Evolutionary conservation across 2,113 vertebrate genomes (phyloP), one percentile per base, ranked within the genome.

Genomic region (Turnix velox): DNA sequence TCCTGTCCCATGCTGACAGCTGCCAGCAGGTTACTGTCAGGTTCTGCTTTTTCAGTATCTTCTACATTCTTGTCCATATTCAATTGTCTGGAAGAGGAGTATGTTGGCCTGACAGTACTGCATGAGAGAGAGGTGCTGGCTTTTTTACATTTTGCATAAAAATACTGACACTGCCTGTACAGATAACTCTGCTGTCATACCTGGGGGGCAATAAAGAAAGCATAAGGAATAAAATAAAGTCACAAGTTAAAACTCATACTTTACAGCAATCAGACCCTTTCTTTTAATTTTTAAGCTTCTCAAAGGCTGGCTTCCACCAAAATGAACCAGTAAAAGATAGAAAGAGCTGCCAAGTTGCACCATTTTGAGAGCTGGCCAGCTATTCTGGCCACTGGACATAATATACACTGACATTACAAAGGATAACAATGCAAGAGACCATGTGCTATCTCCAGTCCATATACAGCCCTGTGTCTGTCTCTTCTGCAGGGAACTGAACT

Each of bases 11-110:
- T 4, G 48, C 66, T 81, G 62, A 75, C 81, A 94, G 69, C 67
- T 0, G 0, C 42, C 3, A 5, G 33, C 66, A 58, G 42, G 58
- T 85, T 88, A 94, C 52, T 52, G 84, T 45, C 80, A 79, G 66
- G 58, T 31, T 73, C 77, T 84, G 81, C 48, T 78, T 91, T 93
- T 86, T 55, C 67, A 35, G 67, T 1, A 12, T 59, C 72, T 71
- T 94, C 91, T 91, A 77, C 76, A 93, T 91, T 72, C 74, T 82
- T 87, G 88, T 93, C 77, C 86, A 79, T 95, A 95, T 93, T 96
- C 89, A 72, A 54, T 61, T 79, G 49, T 84, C 84, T 94, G 58
- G 43, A 84, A 92, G 82, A 92, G n/a, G 40, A 88, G 79, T 72
- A 52, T 4, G 0, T 45, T 35, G 2, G 87, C 30, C 27, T 55